A percentile compares a stretch with the other conserved stretches of the same genome.
phyloP scores from a whole-genome alignment of 2,888 invertebrate species.

The Syrista parreyssii region DNA sequence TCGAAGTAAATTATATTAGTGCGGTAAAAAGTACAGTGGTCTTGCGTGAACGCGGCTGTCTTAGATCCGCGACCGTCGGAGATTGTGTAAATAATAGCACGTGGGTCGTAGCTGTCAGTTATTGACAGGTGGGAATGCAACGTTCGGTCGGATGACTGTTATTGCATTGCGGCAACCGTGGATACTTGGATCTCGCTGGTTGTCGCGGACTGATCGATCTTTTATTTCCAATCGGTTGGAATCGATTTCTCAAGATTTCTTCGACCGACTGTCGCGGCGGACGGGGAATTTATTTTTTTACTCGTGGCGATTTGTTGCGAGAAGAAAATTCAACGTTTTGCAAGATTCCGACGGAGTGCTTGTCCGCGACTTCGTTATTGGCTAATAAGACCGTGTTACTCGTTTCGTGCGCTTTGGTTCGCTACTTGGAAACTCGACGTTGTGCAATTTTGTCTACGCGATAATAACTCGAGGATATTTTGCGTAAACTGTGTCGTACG shows the following conservation, averaged over 20 bases:
- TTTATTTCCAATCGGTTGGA: neutral
- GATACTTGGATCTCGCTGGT: neutral
- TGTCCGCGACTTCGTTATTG: neutral
- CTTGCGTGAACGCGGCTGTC: constrained; percentile 10
- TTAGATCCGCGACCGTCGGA: neutral
- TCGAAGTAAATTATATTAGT: neutral
- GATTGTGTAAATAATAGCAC: neutral
- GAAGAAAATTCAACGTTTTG: constrained; percentile 10
- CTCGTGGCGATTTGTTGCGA: neutral
- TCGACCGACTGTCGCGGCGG: no score
- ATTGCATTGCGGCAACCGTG: neutral
- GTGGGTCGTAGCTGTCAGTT: neutral
- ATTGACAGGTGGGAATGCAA: neutral
- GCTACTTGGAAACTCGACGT: neutral
- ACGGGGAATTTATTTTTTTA: no score
- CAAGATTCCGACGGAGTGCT: neutral
- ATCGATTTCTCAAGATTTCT: no score
- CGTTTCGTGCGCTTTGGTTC: neutral
- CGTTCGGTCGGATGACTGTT: neutral
- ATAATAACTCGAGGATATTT: neutral
- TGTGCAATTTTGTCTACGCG: neutral
- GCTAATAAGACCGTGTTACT: neutral
- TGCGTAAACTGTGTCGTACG: neutral
- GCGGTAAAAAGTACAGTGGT: neutral
- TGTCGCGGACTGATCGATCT: neutral